Evolutionary conservation across 1,140 invertebrate species (phyloP), one percentile per base, ranked within the genome.

Genomic region (Dolichoris vasculosae): DNA sequence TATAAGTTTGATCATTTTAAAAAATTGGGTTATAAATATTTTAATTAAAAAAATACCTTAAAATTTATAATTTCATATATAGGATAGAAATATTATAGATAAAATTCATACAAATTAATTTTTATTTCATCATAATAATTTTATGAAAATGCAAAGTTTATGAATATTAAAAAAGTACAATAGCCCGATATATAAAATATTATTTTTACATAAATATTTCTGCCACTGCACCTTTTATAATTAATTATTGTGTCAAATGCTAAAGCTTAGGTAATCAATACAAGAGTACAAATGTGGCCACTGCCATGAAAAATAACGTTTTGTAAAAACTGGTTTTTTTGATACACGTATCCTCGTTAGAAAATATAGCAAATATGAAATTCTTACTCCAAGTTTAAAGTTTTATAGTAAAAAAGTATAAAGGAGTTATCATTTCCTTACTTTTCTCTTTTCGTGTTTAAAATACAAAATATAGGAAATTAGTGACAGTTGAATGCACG

Each of bases 151-250:
- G 90, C 89, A 89, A 90, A 89, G 87, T 88, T 87, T 91, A 91
- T 88, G 90, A 92, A 91, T 91, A 89, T 92, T 93, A 93, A 92
- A 93, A 93, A 93, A 93, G 92, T 93, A 93, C 90, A 92, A 91
- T 91, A 93, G 91, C 92, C 93, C 90, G 91, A 93, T 92, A 91
- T 92, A 92, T 93, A 93, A 93, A 93, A 93, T 93, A 93, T 92
- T 90, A 91, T 89, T 83, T 91, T 91, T 93, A 91, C 89, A 92
- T 87, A 92, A 91, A 89, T 90, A 90, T 90, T 90, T 89, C 75
- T 87, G 89, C 82, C 88, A 88, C 85, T 90, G 89, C 89, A 89
- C 87, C 87, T 86, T 79, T 76, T 87, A 87, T 86, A 88, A 88
- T 82, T 82, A 59, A 82, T 86, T 82, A 83, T 83, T 79, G 71